These are phyloP conservation scores for Rhagophthalmus giganteus DNA, from an alignment of 2,888 invertebrate species.

Conservation along the genomic window DNA sequence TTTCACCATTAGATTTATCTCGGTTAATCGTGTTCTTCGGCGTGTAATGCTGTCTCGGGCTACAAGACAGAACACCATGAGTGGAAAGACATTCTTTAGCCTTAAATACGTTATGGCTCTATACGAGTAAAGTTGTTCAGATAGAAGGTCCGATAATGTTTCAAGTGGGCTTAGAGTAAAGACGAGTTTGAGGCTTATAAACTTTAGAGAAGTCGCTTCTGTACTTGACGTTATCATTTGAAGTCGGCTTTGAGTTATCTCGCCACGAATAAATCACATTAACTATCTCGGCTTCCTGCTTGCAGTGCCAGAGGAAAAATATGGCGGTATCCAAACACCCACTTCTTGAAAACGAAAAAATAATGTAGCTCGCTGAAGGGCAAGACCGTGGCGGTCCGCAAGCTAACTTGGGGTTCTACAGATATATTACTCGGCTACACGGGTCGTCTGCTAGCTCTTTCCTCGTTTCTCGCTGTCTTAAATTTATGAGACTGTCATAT, in stretches of 20 bases:
- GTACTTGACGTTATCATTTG: constrained; percentile 52
- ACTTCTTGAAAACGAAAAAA: constrained; percentile 48
- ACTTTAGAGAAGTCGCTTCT: constrained; percentile 51
- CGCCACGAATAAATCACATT: constrained; percentile 50
- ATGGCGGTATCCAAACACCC: constrained; percentile 46
- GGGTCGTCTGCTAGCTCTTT: constrained; percentile 53
- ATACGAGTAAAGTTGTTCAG: constrained; percentile 39
- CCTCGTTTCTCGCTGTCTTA: constrained; percentile 50
- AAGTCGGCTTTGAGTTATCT: constrained; percentile 47
- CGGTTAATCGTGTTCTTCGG: constrained; percentile 54
- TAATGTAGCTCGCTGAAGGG: constrained; percentile 46
- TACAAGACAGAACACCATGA: constrained; percentile 46
- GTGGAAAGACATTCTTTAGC: constrained; percentile 43
- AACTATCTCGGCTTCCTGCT: constrained; percentile 45
- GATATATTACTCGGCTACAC: constrained; percentile 47
- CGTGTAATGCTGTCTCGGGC: constrained; percentile 52
- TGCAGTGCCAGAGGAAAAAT: constrained; percentile 48
- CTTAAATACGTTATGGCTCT: constrained; percentile 48
- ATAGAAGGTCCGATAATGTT: constrained; percentile 45
- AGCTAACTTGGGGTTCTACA: constrained; percentile 40
- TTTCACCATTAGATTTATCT: constrained; percentile 58
- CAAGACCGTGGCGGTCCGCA: constrained; percentile 46
- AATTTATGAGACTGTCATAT: constrained; percentile 64
- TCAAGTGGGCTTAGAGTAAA: constrained; percentile 43
- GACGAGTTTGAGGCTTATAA: constrained; percentile 48